Evolutionary conservation across 2,888 invertebrate species (phyloP).

Genomic region (Pycnomerus fuliginosus): DNA sequence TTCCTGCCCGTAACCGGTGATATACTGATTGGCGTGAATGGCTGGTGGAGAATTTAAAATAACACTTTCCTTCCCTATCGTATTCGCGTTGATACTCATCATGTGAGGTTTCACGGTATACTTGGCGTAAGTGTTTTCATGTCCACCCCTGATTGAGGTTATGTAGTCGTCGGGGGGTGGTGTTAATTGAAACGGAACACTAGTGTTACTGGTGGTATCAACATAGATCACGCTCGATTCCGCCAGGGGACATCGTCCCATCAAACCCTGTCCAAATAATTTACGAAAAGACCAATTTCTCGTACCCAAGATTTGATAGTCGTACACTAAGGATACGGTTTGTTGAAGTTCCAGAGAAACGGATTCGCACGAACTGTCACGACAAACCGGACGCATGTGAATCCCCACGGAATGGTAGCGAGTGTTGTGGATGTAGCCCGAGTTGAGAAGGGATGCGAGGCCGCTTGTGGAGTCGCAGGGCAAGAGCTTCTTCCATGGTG

Average conservation of each 20-base stretch:
- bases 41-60: constrained; percentile 65
- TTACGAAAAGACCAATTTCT: constrained; percentile 84
- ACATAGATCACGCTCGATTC: constrained; percentile 76
- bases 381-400: constrained; percentile 79
- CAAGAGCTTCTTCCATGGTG: constrained; percentile 96
- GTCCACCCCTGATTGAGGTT: constrained; percentile 68
- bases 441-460: constrained; percentile 83
- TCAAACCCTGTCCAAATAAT: constrained; percentile 83
- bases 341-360: constrained; percentile 79
- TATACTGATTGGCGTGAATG: constrained; percentile 74
- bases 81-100: constrained; percentile 66
- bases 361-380: constrained; percentile 52
- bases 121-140: constrained; percentile 65
- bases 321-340: constrained; percentile 85
- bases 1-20: constrained; percentile 90
- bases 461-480: constrained; percentile 93
- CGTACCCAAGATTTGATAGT: constrained; percentile 65
- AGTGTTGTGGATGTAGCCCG: constrained; percentile 88
- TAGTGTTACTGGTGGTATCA: constrained; percentile 67
- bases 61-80: constrained; percentile 55
- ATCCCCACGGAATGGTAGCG: constrained; percentile 90
- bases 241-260: constrained; percentile 80
- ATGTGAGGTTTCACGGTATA: constrained; percentile 61
- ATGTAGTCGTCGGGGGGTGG: constrained; percentile 63
- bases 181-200: constrained; percentile 62